These are phyloP conservation scores for Danio aesculapii DNA, from an alignment of 2,797 vertebrate genomes.

Conservation along the genomic window DNA sequence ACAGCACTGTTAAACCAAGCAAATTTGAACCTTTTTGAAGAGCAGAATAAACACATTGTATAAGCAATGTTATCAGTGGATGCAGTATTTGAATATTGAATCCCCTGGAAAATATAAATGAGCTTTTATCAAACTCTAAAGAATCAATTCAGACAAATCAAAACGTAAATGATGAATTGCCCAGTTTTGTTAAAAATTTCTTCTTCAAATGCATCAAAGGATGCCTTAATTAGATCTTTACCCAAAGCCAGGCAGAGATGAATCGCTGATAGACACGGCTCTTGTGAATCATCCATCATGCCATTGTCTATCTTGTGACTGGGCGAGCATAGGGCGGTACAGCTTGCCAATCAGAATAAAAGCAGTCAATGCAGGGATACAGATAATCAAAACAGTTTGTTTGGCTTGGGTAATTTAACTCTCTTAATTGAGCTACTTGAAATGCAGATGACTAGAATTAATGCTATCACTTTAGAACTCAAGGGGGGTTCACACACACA, in stretches of 20 bases:
- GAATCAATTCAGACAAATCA: constrained; percentile 7
- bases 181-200: constrained; percentile 10
- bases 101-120: neutral
- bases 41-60: neutral
- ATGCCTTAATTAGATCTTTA: constrained; percentile 30
- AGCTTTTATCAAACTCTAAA: neutral
- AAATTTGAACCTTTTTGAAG: neutral
- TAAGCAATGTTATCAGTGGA: neutral
- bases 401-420: constrained; percentile 13
- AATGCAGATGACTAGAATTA: constrained; percentile 24
- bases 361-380: constrained; percentile 3
- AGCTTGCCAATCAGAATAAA: constrained; percentile 15
- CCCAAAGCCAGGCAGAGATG: constrained; percentile 34
- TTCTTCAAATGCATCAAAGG: constrained; percentile 29
- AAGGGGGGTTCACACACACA: neutral
- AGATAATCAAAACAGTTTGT: constrained; percentile 28
- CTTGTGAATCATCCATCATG: constrained; percentile 40
- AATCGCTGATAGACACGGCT: constrained; percentile 9
- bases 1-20: neutral
- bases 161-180: constrained; percentile 16
- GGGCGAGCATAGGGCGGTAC: constrained; percentile 14
- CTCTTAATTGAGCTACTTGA: neutral
- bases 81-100: neutral
- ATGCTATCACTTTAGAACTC: constrained; percentile 11
- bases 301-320: constrained; percentile 22